phyloP scores from a whole-genome alignment of 1,140 invertebrate species.

The Dreissena rostriformis region DNA sequence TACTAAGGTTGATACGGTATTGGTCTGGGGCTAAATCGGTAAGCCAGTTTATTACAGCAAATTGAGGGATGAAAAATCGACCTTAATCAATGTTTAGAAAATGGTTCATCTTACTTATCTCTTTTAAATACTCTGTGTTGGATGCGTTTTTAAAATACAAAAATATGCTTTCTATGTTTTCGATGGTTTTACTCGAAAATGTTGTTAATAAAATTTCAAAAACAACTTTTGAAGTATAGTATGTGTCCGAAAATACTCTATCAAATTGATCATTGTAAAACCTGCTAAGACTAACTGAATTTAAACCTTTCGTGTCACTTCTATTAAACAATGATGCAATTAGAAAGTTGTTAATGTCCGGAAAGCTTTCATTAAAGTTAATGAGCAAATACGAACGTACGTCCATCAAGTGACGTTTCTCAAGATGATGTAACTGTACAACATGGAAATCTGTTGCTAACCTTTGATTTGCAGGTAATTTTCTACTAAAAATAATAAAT shows the following conservation, averaged over 20 bases:
- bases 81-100: neutral
- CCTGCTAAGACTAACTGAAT: neutral
- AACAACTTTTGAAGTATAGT: neutral
- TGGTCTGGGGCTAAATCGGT: too few relatives aligned
- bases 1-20: neutral
- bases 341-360: neutral
- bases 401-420: neutral
- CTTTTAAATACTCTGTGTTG: neutral
- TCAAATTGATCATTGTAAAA: slow-evolving; percentile 18
- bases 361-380: neutral
- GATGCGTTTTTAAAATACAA: neutral
- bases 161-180: neutral
- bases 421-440: neutral
- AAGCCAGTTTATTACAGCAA: slow-evolving; percentile 8
- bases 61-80: neutral
- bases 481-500: neutral
- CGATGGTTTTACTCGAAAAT: neutral
- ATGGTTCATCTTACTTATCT: neutral
- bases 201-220: slow-evolving; percentile 12
- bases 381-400: neutral
- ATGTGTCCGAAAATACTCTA: neutral
- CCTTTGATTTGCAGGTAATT: neutral
- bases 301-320: neutral
- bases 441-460: neutral
- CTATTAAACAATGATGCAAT: neutral